Evolutionary conservation across 2,797 vertebrate genomes (phyloP).

Genomic region (Paramormyrops hopkinsi): DNA sequence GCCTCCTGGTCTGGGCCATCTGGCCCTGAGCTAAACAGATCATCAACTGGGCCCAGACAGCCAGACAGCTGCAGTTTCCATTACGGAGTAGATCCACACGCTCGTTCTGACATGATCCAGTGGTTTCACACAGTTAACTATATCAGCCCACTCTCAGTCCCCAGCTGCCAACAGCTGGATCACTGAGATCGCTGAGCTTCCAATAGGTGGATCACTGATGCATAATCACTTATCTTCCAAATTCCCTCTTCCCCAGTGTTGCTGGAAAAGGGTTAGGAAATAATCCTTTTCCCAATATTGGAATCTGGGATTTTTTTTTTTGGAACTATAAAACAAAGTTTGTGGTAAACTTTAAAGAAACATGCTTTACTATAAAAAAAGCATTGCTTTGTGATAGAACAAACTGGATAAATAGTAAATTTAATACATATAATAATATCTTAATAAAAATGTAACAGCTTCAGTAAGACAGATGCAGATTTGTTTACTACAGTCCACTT

Average conservation of each 20-base stretch:
- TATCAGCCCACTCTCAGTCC: background rate
- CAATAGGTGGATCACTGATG: background rate
- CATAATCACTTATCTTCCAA: background rate
- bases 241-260: background rate
- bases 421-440: background rate
- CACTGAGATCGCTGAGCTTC: too few species aligned
- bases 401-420: background rate
- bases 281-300: background rate
- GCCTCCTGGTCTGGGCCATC: background rate
- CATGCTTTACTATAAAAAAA: background rate
- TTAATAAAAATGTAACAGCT: background rate
- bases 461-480: background rate
- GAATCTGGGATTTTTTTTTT: background rate
- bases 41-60: background rate
- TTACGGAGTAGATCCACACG: background rate
- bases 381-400: background rate
- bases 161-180: background rate
- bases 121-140: background rate
- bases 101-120: background rate
- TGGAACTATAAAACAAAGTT: background rate
- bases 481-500: background rate
- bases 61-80: background rate
- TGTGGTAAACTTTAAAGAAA: background rate
- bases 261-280: background rate
- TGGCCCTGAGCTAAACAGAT: constrained; percentile 2